Evolutionary conservation across 2,113 vertebrate species (phyloP), one percentile per base, ranked within the genome.

Genomic region (Blennius ocellaris): DNA sequence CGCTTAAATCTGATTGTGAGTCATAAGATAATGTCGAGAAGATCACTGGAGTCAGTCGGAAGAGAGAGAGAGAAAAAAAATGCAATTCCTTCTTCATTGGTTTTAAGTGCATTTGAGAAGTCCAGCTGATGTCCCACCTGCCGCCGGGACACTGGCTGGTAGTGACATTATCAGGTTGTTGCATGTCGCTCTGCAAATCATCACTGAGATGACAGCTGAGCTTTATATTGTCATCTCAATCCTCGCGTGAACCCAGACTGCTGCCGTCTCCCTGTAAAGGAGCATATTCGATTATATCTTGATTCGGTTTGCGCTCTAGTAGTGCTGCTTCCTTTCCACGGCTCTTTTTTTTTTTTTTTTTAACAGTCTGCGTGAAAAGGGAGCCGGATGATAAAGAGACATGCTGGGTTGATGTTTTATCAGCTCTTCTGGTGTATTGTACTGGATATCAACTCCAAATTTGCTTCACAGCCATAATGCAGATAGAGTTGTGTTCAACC

Each of bases 221-320:
- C n/a, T 21, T 47, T 43, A 50, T 64, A 40, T 54, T 78, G 43
- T 57, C n/a, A 1, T 1, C 12, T 52, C 21, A 50, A 54, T 51
- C 45, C 15, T 53, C 77, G 15, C 12, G 36, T 47, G 52, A 61
- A 38, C 60, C 66, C 48, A 48, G n/a, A 38, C 11, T 17, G 14
- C 56, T n/a, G 8, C 41, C 45, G 38, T 12, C 36, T 1, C 0
- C 36, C 79, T 61, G 53, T 51, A 38, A 68, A 66, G 53, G 15
- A 59, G 39, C 6, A 2, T 61, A 41, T 53, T 61, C 15, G 21
- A 72, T 51, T 6, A 56, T 11, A 1, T 69, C 21, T 55, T 11
- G 30, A 21, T 50, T 50, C 2, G 30, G 43, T 30, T 40, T 21
- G 37, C 51, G 6, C 38, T 54, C 3, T 10, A 17, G 17, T 60